Evolutionary conservation across 53 echinoderm and acorn worm genomes (phyloP).

Genomic region (Hippasteria phrygiana): DNA sequence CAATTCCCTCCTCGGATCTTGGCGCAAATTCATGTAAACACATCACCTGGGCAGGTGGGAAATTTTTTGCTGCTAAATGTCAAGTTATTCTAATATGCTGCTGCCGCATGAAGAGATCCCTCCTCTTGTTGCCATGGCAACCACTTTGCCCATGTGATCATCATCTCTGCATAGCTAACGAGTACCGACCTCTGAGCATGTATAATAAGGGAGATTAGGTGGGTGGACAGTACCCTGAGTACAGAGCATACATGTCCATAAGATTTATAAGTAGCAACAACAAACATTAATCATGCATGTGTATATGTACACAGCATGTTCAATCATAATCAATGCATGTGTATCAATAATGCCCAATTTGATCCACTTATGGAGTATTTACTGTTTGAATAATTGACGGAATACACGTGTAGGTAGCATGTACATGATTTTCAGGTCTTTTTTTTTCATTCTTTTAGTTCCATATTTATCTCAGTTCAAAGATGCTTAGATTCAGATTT

Average conservation of each 20-base stretch:
- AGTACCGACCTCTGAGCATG: not conserved
- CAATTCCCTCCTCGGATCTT: not conserved
- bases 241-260: no score
- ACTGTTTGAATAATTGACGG: no score
- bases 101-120: not conserved
- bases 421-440: not conserved
- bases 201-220: no score
- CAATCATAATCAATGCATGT: no score
- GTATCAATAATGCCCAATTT: no score
- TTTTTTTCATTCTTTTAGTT: not conserved
- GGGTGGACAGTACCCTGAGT: no score
- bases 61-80: slow-evolving; percentile 25
- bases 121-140: slow-evolving; percentile 15
- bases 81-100: slow-evolving; percentile 27
- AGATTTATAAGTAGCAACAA: no score
- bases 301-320: no score
- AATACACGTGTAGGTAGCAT: no score
- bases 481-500: no score
- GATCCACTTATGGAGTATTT: not conserved
- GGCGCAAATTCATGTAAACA: not conserved
- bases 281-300: no score
- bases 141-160: not conserved
- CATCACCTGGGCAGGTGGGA: not conserved
- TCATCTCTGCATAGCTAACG: not conserved
- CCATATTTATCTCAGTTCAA: not conserved